A percentile compares a stretch with the other conserved stretches of the same genome.
These are phyloP conservation scores for Phyto melanocephala DNA, from an alignment of 2,888 invertebrate species.

Conservation along the genomic window DNA sequence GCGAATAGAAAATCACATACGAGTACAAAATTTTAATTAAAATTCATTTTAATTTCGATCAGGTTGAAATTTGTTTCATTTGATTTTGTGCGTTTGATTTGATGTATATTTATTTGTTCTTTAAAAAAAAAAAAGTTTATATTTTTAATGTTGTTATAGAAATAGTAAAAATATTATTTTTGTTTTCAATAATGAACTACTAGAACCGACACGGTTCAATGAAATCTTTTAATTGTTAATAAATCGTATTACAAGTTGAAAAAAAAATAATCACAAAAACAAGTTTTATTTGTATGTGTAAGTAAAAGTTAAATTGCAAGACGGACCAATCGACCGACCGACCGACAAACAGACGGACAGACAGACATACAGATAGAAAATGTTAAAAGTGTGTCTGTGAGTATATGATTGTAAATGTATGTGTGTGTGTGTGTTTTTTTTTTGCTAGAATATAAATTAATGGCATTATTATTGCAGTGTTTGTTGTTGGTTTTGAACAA, in stretches of 20 bases:
- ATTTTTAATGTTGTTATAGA: neutral
- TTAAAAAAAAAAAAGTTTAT: neutral
- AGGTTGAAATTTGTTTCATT: neutral
- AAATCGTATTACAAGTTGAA: neutral
- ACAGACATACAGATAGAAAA: neutral
- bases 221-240: conserved; percentile 16
- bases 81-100: conserved; percentile 27
- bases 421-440: neutral
- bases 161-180: neutral
- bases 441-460: conserved; percentile 31
- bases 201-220: conserved; percentile 51
- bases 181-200: conserved; percentile 20
- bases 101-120: neutral
- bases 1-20: neutral
- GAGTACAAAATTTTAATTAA: neutral
- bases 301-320: too few species aligned
- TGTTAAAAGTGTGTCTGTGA: conserved; percentile 5
- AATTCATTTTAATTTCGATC: neutral
- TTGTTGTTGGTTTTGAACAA: neutral
- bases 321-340: too few species aligned
- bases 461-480: conserved; percentile 33
- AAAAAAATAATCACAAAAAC: neutral
- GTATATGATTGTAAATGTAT: neutral
- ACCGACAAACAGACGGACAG: neutral
- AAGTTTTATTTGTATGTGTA: neutral